Base-by-base conservation (phyloP, 1,140 invertebrate species). In the Bicyclus anynana region DNA sequence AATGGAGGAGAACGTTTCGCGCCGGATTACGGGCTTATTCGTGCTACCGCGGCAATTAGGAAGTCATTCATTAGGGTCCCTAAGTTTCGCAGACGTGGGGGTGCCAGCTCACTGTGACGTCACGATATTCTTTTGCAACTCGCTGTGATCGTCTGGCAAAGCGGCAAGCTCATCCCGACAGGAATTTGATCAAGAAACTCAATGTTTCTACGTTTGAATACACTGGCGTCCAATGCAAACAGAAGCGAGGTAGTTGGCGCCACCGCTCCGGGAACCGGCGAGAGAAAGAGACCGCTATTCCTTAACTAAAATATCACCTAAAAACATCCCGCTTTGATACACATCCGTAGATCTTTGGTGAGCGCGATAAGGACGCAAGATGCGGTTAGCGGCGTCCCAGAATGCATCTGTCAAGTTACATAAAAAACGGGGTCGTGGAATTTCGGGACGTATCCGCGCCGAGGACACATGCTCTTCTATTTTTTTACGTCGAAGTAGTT, bases 1-100 rank as follows among this genome's bases (percentile, higher is more conserved):
- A 84, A 80, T 66, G 72, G 49, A 59, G 78, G 46, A 59, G 62
- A 50, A 12, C 50, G 27, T 52, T 77, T 76, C 74, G 75, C 72
- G 73, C 78, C 78, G 79, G 79, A 83, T 80, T 82, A 80, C 75
- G 75, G 74, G 74, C 76, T 83, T 83, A 80, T 84, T 83, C 79
- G 80, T 81, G 80, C 72, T 75, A 73, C 77, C 67, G 82, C 84
- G 81, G 82, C 84, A 87, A 87, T 87, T 87, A 87, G 84, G 84
- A 86, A 87, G 84, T 87, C 77, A 78, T 83, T 87, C 84, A 87
- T 87, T 87, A 87, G 74, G 82, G 77, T 87, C 84, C 84, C 84
- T 87, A 87, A 85, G 84, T 87, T 87, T 84, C 71, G 84, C 82
- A 87, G 84, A 87, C 84, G 81, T 77, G 78, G 80, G 84, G 84